These are phyloP conservation scores for Sericinus montela DNA, from an alignment of 2,888 invertebrate species.

Conservation along the genomic window DNA sequence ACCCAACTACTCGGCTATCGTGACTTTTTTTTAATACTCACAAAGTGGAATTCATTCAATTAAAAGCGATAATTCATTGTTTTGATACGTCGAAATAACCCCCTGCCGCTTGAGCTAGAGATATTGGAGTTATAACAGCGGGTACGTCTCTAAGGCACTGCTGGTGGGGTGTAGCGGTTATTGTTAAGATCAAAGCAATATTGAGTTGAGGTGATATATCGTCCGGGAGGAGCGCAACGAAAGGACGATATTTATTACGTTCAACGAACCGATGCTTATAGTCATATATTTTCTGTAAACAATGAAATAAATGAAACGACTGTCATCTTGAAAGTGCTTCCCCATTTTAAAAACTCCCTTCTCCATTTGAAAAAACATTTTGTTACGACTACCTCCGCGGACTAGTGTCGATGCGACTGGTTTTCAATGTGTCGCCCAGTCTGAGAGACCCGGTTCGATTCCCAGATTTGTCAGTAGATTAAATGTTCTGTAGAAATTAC, in stretches of 20 bases:
- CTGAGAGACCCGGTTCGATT: no score
- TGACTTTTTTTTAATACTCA: background rate
- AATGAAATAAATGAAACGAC: no score
- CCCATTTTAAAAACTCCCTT: no score
- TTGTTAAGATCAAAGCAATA: constrained; percentile 17
- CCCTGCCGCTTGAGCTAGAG: constrained; percentile 5
- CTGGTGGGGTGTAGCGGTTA: constrained; percentile 12
- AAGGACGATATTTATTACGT: background rate
- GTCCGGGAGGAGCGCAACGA: background rate
- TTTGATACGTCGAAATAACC: background rate
- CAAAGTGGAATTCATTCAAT: constrained; percentile 6
- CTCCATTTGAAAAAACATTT: no score
- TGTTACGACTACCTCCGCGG: no score
- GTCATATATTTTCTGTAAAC: background rate
- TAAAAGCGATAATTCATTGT: constrained; percentile 5
- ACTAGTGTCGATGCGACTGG: no score
- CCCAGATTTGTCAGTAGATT: no score
- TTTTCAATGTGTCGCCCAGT: no score
- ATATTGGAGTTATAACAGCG: constrained; percentile 3
- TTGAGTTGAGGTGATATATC: constrained; percentile 20
- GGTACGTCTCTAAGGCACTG: background rate
- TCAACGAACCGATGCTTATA: constrained; percentile 6
- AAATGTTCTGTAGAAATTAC: no score
- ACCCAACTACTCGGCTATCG: no score
- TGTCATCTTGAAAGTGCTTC: background rate